Base-by-base conservation (phyloP, 2,113 vertebrate genomes). In the Channa argus region DNA sequence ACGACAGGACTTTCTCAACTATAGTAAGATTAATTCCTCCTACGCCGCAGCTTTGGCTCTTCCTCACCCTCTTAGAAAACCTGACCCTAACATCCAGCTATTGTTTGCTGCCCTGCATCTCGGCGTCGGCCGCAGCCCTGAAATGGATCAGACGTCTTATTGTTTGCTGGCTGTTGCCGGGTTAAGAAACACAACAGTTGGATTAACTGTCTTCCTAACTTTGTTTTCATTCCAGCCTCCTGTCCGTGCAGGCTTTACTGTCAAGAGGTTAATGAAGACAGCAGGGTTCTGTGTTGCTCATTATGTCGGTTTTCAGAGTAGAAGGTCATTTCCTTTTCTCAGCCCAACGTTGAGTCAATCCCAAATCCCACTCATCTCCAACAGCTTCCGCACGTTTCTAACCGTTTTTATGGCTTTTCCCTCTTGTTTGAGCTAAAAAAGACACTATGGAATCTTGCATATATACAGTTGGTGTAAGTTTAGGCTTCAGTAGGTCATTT, bases 81-180 rank as follows among this genome's bases (percentile, higher is more conserved):
- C 36, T 2, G 52, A 11, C 15, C 52, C 24, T 24, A 49, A 12
- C 50, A 8, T 11, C 63, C 74, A 37, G 79, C 82, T 12, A 78
- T 84, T 85, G 84, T 89, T 63, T 5, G 55, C 66, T 78, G 84
- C 15, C 87, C 84, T 69, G 82, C 76, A 83, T 86, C 76, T 7
- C 46, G 74, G 77, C 63, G 12, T 46, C 54, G 7, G 53, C 67
- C 8, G 66, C 66, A 8, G 66, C 46, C 55, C 73, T 8, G 38
- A 41, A n/a, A 11, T 41, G 78, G 78, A 78, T 86, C 86, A 79
- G 86, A 82, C 64, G 37, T 86, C 84, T 82, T 70, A 82, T 82
- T 82, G 83, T 86, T 70, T 47, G 60, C 49, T 0, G 55, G 59
- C 59, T 77, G 63, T 44, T 52, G 41, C 36, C 10, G 0, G 24